Evolutionary conservation across 2,888 invertebrate species (phyloP), one percentile per base, ranked within the genome.

Genomic region (Polyommatus icarus): DNA sequence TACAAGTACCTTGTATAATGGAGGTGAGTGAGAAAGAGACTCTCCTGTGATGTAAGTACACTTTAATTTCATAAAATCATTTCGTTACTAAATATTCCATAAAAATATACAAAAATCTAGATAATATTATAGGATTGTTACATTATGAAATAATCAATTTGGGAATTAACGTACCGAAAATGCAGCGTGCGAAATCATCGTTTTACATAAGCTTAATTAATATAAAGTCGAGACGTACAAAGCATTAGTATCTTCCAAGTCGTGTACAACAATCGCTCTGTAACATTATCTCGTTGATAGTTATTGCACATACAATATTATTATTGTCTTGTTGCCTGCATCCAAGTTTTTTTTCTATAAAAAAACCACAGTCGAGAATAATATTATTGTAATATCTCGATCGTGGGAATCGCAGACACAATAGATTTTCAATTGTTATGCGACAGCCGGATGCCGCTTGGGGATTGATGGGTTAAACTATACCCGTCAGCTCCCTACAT

Each of bases 21-120:
- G n/a, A n/a, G n/a, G n/a, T n/a, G n/a, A n/a, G n/a, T n/a, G n/a
- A 15, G 18, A 54, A 54, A 18, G 54, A 54, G 12, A 61, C 24
- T 24, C 24, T 12, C 15, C 29, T 12, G 67, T 67, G 29, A 67
- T 67, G 67, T 67, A 32, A 67, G 67, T 67, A 67, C 67, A 67
- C 29, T 32, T 20, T n/a, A 61, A 15, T 67, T 67, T 10, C 20
- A 29, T 15, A 29, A 29, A 12, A 67, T 32, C 15, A 18, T 67
- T 32, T 67, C 29, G 67, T 67, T 67, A 67, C 24, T 24, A 20
- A 61, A 67, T 67, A 67, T 29, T 67, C 6, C 29, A 67, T 32
- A 67, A 67, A 67, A 67, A 67, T 67, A 67, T 67, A 67, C 67
- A 67, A 67, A 67, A 67, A 32, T 67, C 67, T 67, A 67, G 67